Percentiles rank a stretch among this genome's conserved stretches.
Evolutionary conservation across 2,888 invertebrate genomes (phyloP).

Genomic region (Phalangium opilio): DNA sequence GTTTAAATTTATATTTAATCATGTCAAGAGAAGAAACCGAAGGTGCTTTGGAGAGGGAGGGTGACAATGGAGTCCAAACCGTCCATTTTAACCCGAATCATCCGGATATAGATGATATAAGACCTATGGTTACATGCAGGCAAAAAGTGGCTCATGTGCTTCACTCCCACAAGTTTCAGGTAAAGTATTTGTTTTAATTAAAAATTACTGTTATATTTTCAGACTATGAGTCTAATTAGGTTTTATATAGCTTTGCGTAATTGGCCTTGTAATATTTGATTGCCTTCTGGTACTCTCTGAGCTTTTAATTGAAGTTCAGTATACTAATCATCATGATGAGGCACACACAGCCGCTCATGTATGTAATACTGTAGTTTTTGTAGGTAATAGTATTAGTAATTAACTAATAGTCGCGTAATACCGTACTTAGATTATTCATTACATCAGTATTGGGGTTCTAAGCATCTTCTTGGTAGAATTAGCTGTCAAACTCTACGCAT

Average conservation of each 20-base stretch:
- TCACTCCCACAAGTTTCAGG: conserved; percentile 16
- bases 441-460: conserved; percentile 29
- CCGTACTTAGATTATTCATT: conserved; percentile 27
- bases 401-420: neutral
- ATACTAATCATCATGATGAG: conserved; percentile 23
- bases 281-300: conserved; percentile 32
- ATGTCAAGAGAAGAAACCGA: too few species aligned
- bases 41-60: too few species aligned
- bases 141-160: conserved; percentile 9
- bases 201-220: too few species aligned
- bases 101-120: neutral
- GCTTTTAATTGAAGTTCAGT: conserved; percentile 30
- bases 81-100: too few species aligned
- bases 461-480: conserved; percentile 31
- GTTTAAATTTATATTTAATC: too few species aligned
- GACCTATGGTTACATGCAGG: conserved; percentile 9
- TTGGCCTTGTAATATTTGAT: conserved; percentile 31
- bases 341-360: conserved; percentile 8
- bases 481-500: conserved; percentile 28
- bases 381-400: neutral
- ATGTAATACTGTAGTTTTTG: neutral
- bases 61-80: too few species aligned
- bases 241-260: conserved; percentile 26
- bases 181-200: neutral
- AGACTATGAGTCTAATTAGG: too few species aligned